phyloP scores from a whole-genome alignment of 2,113 vertebrate genomes.

The Zootoca vivipara region DNA sequence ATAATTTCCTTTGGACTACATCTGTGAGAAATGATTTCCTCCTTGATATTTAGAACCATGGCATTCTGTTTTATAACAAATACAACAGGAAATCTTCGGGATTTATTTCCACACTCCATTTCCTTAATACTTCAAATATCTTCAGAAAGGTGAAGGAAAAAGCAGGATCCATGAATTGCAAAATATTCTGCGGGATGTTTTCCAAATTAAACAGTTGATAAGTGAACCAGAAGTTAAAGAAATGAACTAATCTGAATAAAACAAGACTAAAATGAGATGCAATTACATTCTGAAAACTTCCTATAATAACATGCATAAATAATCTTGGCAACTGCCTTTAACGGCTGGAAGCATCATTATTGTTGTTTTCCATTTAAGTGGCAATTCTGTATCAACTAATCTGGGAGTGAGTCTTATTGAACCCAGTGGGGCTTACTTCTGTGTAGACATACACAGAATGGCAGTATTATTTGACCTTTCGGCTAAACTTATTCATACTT shows the following conservation, averaged over 20 bases:
- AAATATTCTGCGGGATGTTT: background rate
- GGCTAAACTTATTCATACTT: background rate
- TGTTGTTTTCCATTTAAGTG: background rate
- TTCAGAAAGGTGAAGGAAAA: constrained; percentile 27
- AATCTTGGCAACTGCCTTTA: background rate
- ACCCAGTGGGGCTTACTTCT: background rate
- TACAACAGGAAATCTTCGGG: constrained; percentile 22
- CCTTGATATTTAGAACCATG: constrained; percentile 33
- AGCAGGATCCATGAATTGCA: background rate
- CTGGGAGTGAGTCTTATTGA: background rate
- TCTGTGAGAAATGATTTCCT: constrained; percentile 30
- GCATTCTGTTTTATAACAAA: constrained; percentile 37
- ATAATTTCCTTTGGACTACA: constrained; percentile 29
- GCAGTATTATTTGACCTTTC: background rate
- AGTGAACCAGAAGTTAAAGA: constrained; percentile 40
- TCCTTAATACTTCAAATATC: constrained; percentile 16
- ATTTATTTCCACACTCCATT: constrained; percentile 37
- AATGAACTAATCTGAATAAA: constrained; percentile 47
- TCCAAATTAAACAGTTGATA: background rate
- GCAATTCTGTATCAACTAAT: background rate
- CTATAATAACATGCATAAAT: background rate
- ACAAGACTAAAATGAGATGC: background rate
- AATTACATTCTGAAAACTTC: constrained; percentile 11
- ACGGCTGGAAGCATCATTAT: background rate
- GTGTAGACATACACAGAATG: background rate